phyloP scores from a whole-genome alignment of 2,113 vertebrate species.

The Eretmodus cyanostictus region DNA sequence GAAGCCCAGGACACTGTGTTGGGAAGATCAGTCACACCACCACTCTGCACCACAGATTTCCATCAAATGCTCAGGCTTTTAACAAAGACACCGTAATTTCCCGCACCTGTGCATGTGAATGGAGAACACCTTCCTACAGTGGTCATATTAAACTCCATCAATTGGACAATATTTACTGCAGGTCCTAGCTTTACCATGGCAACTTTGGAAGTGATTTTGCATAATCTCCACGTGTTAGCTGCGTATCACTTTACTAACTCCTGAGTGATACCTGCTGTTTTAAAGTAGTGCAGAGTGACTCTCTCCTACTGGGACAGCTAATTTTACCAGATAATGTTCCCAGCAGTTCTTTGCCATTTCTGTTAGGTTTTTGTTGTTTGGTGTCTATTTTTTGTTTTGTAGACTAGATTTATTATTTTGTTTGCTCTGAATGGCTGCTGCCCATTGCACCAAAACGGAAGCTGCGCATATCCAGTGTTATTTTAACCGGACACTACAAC shows the following conservation, averaged over 20 bases:
- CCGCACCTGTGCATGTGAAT: not conserved
- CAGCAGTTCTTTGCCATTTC: not conserved
- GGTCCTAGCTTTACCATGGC: not conserved
- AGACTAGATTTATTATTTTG: not conserved
- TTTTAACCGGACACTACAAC: not conserved
- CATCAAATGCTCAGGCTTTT: not conserved
- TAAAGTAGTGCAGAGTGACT: not conserved
- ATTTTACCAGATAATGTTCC: not conserved
- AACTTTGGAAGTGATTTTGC: not conserved
- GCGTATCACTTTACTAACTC: not conserved
- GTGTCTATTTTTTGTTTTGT: not conserved
- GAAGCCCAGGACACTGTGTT: not conserved
- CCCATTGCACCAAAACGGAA: not conserved
- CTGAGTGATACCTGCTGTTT: not conserved
- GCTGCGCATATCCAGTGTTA: not conserved
- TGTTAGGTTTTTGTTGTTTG: not conserved
- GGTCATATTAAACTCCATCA: not conserved
- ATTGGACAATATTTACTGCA: not conserved
- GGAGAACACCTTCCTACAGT: not conserved
- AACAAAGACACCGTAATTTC: not conserved
- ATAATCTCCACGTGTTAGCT: not conserved
- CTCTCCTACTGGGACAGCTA: not conserved
- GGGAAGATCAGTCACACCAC: not conserved
- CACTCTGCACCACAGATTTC: not conserved
- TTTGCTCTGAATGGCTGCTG: not conserved